Base-by-base conservation (phyloP, 2,797 vertebrate species). In the Carapus acus region DNA sequence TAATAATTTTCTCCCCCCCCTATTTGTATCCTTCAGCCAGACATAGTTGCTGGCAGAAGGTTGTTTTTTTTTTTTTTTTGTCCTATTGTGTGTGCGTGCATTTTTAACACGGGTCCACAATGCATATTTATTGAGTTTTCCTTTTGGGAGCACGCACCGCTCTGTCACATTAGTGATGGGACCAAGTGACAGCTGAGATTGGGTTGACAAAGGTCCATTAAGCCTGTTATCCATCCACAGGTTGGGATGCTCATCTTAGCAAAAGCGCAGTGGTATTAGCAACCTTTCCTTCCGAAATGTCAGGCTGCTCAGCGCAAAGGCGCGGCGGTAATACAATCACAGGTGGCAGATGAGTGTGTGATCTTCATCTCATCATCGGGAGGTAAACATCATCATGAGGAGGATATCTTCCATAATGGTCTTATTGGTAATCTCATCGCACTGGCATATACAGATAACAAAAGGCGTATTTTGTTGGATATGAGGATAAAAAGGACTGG, bases 251-350 rank as follows among this genome's bases (percentile, higher is more conserved):
- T 67, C 15, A 42, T 71, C 51, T 69, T 50, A 8, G 34, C 14
- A 42, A 58, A 58, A 62, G 29, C 24, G 2, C 16, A 20, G 14
- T 33, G 40, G 52, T 47, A 65, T 73, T 74, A 66, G 72, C 59
- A 74, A 58, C 62, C 59, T 76, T 72, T 78, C 53, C 52, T n/a
- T 62, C 8, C 45, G 55, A 83, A 85, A 81, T 81, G 80, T 83
- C 80, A 80, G 53, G 19, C 54, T 58, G 50, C 58, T 62, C 66
- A 50, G 19, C 34, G 52, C 61, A 46, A 66, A 74, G 57, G 65
- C 68, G 52, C 24, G 40, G 67, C 23, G 29, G 64, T 66, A 71
- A 78, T 75, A 52, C 62, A 76, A 66, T 74, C 65, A 49, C 62
- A 64, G 54, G 46, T 73, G 67, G 54, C 65, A 67, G 70, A 39